Percentiles rank a stretch among this genome's conserved stretches.
Conservation (phyloP, 2,113 vertebrate species). For the Antechinus flavipes region DNA sequence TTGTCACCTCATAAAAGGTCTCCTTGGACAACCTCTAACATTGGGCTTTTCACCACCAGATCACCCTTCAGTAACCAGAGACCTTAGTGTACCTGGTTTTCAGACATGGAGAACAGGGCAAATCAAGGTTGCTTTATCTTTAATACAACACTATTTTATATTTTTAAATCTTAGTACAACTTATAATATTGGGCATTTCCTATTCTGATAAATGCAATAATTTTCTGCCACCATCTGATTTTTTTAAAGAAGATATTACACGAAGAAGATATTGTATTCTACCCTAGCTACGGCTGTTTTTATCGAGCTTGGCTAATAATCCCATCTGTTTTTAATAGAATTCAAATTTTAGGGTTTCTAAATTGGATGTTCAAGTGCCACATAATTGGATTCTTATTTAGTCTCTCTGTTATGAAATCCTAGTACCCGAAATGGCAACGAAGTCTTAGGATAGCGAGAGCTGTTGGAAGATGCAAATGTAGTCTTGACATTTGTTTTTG, state of each 20-base stretch:
- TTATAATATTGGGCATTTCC: background rate
- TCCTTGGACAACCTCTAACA: background rate
- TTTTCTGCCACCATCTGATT: background rate
- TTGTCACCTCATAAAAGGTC: background rate
- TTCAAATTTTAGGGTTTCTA: slow-evolving; percentile 12
- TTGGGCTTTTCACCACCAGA: background rate
- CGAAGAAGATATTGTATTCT: background rate
- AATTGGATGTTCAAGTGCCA: background rate
- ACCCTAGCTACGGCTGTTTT: background rate
- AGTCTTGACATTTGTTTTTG: background rate
- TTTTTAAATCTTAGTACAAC: background rate
- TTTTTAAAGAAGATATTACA: background rate
- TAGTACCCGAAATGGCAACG: background rate
- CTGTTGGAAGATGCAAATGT: background rate
- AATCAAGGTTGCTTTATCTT: background rate
- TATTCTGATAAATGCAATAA: accelerated
- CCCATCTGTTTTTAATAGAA: slow-evolving; percentile 17
- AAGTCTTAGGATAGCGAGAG: background rate
- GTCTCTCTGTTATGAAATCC: slow-evolving; percentile 3
- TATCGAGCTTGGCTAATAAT: background rate
- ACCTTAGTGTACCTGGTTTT: background rate
- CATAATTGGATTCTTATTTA: slow-evolving; percentile 35
- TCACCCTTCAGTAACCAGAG: background rate
- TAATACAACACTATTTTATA: background rate
- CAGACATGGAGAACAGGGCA: background rate